Conservation (phyloP, 2,797 vertebrate genomes). For the Odontamblyopus lacepedii region DNA sequence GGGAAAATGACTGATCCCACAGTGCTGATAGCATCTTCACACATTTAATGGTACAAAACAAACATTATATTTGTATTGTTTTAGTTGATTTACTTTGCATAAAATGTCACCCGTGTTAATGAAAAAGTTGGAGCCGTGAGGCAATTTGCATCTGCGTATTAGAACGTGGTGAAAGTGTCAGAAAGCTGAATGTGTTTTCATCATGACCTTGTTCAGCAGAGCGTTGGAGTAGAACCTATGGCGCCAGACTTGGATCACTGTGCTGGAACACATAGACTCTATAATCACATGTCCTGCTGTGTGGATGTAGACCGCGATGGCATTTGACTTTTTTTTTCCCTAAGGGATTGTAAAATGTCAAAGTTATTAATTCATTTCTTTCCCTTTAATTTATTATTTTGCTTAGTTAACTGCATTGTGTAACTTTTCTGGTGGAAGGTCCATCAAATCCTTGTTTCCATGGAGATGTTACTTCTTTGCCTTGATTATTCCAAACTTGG, state of each 20-base stretch:
- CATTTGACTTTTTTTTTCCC: neutral
- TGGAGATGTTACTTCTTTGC: no score
- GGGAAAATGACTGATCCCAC: slow-evolving; percentile 20
- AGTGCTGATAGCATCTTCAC: slow-evolving; percentile 15
- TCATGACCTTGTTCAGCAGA: neutral
- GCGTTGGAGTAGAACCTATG: neutral
- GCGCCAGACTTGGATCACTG: neutral
- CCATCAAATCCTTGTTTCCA: no score
- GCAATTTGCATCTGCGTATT: slow-evolving; percentile 1
- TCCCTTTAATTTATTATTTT: no score
- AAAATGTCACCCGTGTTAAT: slow-evolving; percentile 9
- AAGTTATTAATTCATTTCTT: neutral
- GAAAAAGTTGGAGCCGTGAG: slow-evolving; percentile 3
- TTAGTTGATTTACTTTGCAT: slow-evolving; percentile 6
- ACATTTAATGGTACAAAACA: slow-evolving; percentile 14
- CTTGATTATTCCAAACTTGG: no score
- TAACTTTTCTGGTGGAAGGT: no score
- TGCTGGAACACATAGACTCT: neutral
- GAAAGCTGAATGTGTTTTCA: neutral
- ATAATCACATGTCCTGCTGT: slow-evolving; percentile 1
- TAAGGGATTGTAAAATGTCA: neutral
- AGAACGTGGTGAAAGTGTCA: neutral
- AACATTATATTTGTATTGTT: slow-evolving; percentile 1
- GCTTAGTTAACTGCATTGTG: no score
- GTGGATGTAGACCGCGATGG: neutral